Evolutionary conservation across 2,888 invertebrate genomes (phyloP).

Genomic region (Vesta saturnalis): DNA sequence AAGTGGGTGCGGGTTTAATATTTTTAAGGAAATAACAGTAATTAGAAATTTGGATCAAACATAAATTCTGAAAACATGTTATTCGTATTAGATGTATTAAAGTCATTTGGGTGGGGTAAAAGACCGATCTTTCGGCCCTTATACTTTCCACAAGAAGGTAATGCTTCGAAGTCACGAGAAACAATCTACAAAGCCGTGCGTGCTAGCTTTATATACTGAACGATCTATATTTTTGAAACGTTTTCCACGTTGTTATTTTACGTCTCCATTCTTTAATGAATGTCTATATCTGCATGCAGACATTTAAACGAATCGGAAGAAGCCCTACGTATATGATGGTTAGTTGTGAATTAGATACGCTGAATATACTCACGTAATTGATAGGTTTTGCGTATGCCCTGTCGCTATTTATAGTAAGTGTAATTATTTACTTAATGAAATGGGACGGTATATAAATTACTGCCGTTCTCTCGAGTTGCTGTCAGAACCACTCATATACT

Average conservation of each 20-base stretch:
- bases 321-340: background rate
- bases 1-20: constrained; percentile 8
- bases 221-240: constrained; percentile 30
- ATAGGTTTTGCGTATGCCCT: constrained; percentile 39
- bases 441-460: constrained; percentile 40
- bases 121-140: constrained; percentile 32
- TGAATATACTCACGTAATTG: constrained; percentile 31
- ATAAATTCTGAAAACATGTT: constrained; percentile 33
- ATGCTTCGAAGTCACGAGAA: constrained; percentile 39
- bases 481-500: constrained; percentile 32
- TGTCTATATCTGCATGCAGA: constrained; percentile 8
- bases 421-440: constrained; percentile 46
- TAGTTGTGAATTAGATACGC: background rate
- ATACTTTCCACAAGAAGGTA: constrained; percentile 30
- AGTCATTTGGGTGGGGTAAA: constrained; percentile 35
- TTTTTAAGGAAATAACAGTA: constrained; percentile 15
- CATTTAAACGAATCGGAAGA: too few species aligned
- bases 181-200: constrained; percentile 39
- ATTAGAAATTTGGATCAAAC: constrained; percentile 29
- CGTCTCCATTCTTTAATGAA: constrained; percentile 14
- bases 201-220: constrained; percentile 27
- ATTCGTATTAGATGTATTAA: constrained; percentile 35
- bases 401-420: constrained; percentile 40
- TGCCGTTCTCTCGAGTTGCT: constrained; percentile 30
- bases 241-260: constrained; percentile 24